A percentile compares a stretch with the other conserved stretches of the same genome.
These are phyloP conservation scores for Halichoeres trimaculatus DNA, from an alignment of 2,113 vertebrate genomes.

Conservation along the genomic window DNA sequence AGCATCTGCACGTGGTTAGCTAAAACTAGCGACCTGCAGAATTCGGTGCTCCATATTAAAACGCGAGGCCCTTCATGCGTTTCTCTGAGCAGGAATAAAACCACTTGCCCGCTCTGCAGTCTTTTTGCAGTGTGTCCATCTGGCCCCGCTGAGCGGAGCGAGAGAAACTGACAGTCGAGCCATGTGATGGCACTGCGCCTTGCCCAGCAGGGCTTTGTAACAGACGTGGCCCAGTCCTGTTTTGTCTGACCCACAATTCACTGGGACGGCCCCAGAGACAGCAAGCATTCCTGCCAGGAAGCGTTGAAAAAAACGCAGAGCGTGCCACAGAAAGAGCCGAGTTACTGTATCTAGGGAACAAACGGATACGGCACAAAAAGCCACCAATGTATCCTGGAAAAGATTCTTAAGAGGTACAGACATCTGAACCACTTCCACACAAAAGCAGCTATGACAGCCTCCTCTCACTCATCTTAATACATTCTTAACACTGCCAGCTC, in stretches of 20 bases:
- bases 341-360: slow-evolving; percentile 29
- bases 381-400: slow-evolving; percentile 37
- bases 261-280: slow-evolving; percentile 41
- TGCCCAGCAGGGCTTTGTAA: slow-evolving; percentile 50
- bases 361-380: slow-evolving; percentile 23
- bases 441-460: slow-evolving; percentile 25
- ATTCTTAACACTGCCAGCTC: slow-evolving; percentile 25
- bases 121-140: slow-evolving; percentile 54
- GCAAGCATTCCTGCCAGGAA: slow-evolving; percentile 32
- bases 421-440: slow-evolving; percentile 2
- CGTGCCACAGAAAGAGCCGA: slow-evolving; percentile 36
- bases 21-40: not conserved
- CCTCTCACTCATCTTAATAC: slow-evolving; percentile 37
- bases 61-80: no score
- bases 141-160: slow-evolving; percentile 41
- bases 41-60: no score
- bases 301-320: slow-evolving; percentile 30
- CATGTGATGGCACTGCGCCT: slow-evolving; percentile 37
- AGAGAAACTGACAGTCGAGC: slow-evolving; percentile 26
- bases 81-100: slow-evolving; percentile 19
- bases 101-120: slow-evolving; percentile 2
- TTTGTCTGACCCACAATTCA: slow-evolving; percentile 73
- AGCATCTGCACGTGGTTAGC: not conserved
- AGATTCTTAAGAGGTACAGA: slow-evolving; percentile 40
- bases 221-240: slow-evolving; percentile 57